Conservation (phyloP, 1,140 invertebrate genomes). For the Pygmarrhopalites habei region DNA sequence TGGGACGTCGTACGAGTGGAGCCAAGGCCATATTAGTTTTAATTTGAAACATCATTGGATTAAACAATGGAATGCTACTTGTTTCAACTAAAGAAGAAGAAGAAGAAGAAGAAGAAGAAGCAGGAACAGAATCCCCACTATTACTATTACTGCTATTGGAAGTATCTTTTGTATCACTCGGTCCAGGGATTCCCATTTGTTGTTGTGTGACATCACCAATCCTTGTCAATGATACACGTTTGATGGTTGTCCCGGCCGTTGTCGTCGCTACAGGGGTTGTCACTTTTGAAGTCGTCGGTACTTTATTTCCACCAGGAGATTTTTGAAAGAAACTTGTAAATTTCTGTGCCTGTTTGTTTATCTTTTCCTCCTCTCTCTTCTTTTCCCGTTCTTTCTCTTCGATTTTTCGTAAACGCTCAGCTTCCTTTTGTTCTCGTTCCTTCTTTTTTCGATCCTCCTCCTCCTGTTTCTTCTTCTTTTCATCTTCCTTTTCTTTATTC, state of each 20-base stretch:
- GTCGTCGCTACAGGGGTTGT: too few species aligned
- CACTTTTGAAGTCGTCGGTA: too few species aligned
- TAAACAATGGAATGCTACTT: conserved; percentile 23
- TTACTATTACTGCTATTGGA: not conserved
- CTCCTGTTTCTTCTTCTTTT: conserved; percentile 16
- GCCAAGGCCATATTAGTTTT: conserved; percentile 36
- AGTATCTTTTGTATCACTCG: not conserved
- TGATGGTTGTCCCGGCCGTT: conserved; percentile 1
- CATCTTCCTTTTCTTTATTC: conserved; percentile 13
- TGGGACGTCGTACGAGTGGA: conserved; percentile 23
- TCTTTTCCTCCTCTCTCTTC: conserved; percentile 9
- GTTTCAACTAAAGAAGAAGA: too few species aligned
- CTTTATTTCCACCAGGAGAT: conserved; percentile 15
- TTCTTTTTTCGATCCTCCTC: conserved; percentile 14
- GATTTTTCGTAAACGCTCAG: conserved; percentile 12
- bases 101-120: too few species aligned
- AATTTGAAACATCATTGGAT: conserved; percentile 34
- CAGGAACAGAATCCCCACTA: too few species aligned
- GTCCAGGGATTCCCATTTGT: too few species aligned
- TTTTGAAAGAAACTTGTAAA: conserved; percentile 30
- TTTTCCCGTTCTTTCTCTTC: conserved; percentile 10
- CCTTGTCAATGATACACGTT: too few species aligned
- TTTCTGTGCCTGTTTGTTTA: conserved; percentile 12
- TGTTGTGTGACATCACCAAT: too few species aligned
- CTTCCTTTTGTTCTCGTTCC: conserved; percentile 14